A percentile compares a stretch with the other conserved stretches of the same genome.
Conservation (phyloP, 2,888 invertebrate species). For the Amblyjoppa proteus region DNA sequence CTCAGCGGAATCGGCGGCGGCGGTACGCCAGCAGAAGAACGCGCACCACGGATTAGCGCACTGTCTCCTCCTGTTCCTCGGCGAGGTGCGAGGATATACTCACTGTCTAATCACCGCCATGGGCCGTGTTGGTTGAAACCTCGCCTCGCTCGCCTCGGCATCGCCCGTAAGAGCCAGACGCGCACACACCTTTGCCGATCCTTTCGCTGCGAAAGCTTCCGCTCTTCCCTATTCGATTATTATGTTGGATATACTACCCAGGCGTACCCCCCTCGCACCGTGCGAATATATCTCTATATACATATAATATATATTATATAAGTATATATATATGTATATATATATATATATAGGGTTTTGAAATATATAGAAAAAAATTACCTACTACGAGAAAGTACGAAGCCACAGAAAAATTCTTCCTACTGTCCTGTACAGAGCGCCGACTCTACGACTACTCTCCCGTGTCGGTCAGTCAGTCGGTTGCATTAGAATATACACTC, state of each 20-base stretch:
- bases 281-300: not conserved
- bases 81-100: conserved; percentile 1
- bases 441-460: not conserved
- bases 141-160: not conserved
- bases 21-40: conserved; percentile 24
- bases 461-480: not conserved
- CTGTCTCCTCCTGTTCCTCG: not conserved
- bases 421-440: not conserved
- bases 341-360: not conserved
- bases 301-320: not conserved
- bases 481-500: not conserved
- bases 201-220: not conserved
- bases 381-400: not conserved
- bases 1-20: not conserved
- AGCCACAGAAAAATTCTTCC: not conserved
- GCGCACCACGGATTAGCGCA: conserved; percentile 11
- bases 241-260: not conserved
- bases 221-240: conserved; percentile 16
- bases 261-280: not conserved
- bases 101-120: conserved; percentile 2
- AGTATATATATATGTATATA: not conserved
- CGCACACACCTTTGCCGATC: not conserved
- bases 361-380: not conserved
- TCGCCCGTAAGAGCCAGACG: not conserved
- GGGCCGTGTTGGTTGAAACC: not conserved